Conservation (phyloP, 2,888 invertebrate genomes). For the Tetheella fluctuosa region DNA sequence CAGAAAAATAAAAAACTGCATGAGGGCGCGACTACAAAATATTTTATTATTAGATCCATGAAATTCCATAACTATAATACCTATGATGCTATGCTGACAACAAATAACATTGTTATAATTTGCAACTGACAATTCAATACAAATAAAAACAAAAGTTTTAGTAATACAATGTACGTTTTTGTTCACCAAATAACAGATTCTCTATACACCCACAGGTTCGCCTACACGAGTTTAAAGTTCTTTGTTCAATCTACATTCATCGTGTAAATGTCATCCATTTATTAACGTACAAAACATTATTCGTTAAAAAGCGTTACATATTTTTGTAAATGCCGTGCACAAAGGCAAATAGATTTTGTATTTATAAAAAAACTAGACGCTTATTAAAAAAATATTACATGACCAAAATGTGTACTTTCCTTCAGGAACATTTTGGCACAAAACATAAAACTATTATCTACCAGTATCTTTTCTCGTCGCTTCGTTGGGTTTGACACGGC, state of each 20-base stretch:
- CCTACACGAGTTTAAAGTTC: neutral
- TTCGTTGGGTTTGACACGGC: slow-evolving; percentile 10
- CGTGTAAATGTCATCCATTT: neutral
- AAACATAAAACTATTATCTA: slow-evolving; percentile 12
- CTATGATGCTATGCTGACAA: neutral
- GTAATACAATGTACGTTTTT: neutral
- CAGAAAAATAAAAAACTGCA: no score
- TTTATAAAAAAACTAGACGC: no score
- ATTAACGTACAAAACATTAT: no score
- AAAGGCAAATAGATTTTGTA: no score
- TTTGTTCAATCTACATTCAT: neutral
- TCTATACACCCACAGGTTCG: neutral
- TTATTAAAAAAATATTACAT: no score
- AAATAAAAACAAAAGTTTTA: neutral
- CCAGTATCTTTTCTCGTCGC: slow-evolving; percentile 13
- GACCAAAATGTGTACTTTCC: no score
- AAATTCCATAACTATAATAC: no score
- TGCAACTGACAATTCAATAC: neutral
- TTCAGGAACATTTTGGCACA: slow-evolving; percentile 5
- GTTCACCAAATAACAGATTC: neutral
- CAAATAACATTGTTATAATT: neutral
- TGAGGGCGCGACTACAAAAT: no score
- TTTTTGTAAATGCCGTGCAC: no score
- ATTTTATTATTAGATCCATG: no score
- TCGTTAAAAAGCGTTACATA: no score